phyloP scores from a whole-genome alignment of 2,888 invertebrate species.

The Scaptomyza polygonia region DNA sequence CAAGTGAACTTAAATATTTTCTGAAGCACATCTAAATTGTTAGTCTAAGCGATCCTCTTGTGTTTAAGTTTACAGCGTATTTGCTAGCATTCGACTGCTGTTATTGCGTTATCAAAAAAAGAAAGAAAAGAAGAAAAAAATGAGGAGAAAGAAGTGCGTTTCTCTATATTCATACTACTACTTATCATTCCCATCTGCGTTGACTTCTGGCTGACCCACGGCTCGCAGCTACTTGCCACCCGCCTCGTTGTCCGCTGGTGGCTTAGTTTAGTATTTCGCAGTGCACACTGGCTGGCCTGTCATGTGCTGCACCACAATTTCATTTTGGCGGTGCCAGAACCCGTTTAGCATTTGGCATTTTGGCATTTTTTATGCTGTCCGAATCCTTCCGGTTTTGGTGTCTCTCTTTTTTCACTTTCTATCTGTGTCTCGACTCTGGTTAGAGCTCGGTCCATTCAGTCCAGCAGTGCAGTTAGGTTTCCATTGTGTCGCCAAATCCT shows the following conservation, averaged over 20 bases:
- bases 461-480: conserved; percentile 14
- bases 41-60: not conserved
- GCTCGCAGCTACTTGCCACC: not conserved
- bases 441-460: not conserved
- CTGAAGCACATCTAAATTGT: not conserved
- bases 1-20: too few relatives aligned
- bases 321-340: conserved; percentile 49
- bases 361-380: conserved; percentile 37
- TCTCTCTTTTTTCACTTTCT: conserved; percentile 12
- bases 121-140: not conserved
- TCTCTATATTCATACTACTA: conserved; percentile 14
- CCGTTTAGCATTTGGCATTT: conserved; percentile 61
- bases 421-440: not conserved
- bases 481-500: conserved; percentile 54
- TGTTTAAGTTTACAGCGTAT: conserved; percentile 25
- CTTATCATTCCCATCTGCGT: conserved; percentile 53
- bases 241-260: not conserved
- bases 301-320: conserved; percentile 60
- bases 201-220: conserved; percentile 27
- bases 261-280: conserved; percentile 2
- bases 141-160: conserved; percentile 31
- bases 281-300: not conserved
- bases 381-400: conserved; percentile 29
- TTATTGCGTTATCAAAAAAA: conserved; percentile 41
- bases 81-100: conserved; percentile 19